Evolutionary conservation across 2,888 invertebrate genomes (phyloP), one percentile per base, ranked within the genome.

Genomic region (Eupsilia transversa): DNA sequence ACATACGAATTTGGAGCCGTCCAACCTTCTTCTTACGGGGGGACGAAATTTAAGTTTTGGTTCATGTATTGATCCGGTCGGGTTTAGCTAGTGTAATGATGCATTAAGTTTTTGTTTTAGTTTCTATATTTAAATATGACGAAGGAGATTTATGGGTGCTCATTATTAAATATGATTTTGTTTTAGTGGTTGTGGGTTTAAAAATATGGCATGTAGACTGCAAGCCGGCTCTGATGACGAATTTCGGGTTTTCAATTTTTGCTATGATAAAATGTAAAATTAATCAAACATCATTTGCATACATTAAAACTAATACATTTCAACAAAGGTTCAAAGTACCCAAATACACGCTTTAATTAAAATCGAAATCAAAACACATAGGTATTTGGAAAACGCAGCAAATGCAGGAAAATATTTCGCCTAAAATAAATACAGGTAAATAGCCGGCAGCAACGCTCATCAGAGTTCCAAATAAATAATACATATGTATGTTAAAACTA

Each of bases 1-100:
- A 95, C 96, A 96, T 96, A 96, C 96, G 96, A 96, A 96, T 96
- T 96, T 93, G 94, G 94, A 93, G 87, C 93, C 92, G 93, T 92
- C 94, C 93, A 92, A 92, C 94, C 94, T 95, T 96, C 95, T 94
- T 95, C 94, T 94, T 93, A 92, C 56, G 91, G 93, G 93, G 94
- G 94, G 94, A 93, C 92, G 92, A 94, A 92, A 96, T 96, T 95
- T 96, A 96, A 96, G 96, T 96, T 96, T 96, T 92, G 93, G 94
- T 92, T 92, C 92, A 90, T 89, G 94, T 96, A 96, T 96, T 95
- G 96, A 96, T 96, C 96, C 94, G 87, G 83, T 88, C 89, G 79
- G 90, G 86, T 89, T 92, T 91, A 89, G 94, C 90, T 93, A 93
- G 93, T 89, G 81, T 86, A 88, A 87, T 85, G 82, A 87, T 87